These are phyloP conservation scores for Lagenorhynchus albirostris DNA, from an alignment of 2,113 vertebrate genomes.

Conservation along the genomic window DNA sequence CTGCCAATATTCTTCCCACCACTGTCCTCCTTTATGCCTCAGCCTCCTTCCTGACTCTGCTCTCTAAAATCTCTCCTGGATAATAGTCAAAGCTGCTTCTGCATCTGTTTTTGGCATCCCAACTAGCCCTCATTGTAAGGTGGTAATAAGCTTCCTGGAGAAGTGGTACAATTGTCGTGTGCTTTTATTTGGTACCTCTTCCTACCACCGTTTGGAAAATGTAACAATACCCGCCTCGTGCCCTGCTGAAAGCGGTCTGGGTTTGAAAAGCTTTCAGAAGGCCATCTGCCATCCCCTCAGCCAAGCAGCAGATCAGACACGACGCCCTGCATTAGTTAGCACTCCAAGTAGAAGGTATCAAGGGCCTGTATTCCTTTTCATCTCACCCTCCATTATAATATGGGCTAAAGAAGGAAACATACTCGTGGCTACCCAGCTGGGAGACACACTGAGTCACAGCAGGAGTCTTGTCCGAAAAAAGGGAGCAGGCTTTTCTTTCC, in stretches of 20 bases:
- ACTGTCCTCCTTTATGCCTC: not conserved
- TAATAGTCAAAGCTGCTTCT: slow-evolving; percentile 41
- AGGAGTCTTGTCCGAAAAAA: not conserved
- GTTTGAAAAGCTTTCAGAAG: slow-evolving; percentile 61
- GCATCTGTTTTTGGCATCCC: slow-evolving; percentile 49
- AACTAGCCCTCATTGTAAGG: slow-evolving; percentile 43
- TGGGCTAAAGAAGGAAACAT: slow-evolving; percentile 14
- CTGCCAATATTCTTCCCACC: not conserved
- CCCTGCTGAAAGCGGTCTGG: slow-evolving; percentile 8
- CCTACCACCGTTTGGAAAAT: not conserved
- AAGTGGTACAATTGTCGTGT: slow-evolving; percentile 33
- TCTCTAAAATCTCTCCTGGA: slow-evolving; percentile 2
- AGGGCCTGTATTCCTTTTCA: slow-evolving; percentile 29
- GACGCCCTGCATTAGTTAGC: slow-evolving; percentile 35
- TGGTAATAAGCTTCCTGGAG: slow-evolving; percentile 41
- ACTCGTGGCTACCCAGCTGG: not conserved
- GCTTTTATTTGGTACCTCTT: slow-evolving; percentile 29
- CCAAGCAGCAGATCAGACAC: slow-evolving; percentile 7
- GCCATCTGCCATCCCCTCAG: slow-evolving; percentile 35
- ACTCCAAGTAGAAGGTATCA: slow-evolving; percentile 39
- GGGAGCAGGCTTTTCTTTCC: not conserved
- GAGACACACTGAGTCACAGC: not conserved
- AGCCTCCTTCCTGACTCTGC: not conserved
- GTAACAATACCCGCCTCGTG: not conserved
- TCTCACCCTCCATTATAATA: not conserved